phyloP scores from a whole-genome alignment of 2,113 vertebrate species.

The Onychostoma macrolepis region DNA sequence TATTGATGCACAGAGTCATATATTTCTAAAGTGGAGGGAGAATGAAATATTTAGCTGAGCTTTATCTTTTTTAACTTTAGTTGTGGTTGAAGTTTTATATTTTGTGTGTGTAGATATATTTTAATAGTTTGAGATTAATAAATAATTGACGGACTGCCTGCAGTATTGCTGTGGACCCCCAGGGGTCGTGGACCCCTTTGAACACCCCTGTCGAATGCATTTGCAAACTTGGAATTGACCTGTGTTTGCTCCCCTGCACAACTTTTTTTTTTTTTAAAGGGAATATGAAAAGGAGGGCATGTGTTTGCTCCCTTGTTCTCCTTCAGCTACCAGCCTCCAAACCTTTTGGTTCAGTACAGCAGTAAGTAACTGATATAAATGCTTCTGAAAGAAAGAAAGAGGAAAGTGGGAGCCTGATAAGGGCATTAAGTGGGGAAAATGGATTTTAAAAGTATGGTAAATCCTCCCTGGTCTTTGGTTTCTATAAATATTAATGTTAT shows the following conservation, averaged over 20 bases:
- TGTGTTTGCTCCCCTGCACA: not conserved
- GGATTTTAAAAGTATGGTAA: constrained; percentile 46
- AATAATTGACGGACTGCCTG: not conserved
- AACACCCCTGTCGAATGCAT: not conserved
- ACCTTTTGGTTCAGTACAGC: constrained; percentile 3
- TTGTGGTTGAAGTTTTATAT: not conserved
- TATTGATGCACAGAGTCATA: not conserved
- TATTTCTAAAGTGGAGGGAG: not conserved
- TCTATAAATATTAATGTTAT: constrained; percentile 58
- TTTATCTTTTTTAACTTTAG: not conserved
- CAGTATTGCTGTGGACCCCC: not conserved
- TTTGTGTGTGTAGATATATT: not conserved
- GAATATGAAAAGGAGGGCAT: not conserved
- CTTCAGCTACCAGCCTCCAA: not conserved
- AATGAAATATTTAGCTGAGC: not conserved
- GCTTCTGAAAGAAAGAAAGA: constrained; percentile 7
- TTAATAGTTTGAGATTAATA: not conserved
- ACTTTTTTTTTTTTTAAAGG: not conserved
- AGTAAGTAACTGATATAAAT: constrained; percentile 27
- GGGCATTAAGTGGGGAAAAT: constrained; percentile 31
- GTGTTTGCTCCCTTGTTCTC: not conserved
- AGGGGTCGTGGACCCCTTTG: not conserved
- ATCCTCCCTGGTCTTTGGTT: constrained; percentile 41
- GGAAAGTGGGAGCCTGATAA: constrained; percentile 22
- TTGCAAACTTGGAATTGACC: not conserved